These are phyloP conservation scores for Nomada lathburiana DNA, from an alignment of 2,888 invertebrate species.

Conservation along the genomic window DNA sequence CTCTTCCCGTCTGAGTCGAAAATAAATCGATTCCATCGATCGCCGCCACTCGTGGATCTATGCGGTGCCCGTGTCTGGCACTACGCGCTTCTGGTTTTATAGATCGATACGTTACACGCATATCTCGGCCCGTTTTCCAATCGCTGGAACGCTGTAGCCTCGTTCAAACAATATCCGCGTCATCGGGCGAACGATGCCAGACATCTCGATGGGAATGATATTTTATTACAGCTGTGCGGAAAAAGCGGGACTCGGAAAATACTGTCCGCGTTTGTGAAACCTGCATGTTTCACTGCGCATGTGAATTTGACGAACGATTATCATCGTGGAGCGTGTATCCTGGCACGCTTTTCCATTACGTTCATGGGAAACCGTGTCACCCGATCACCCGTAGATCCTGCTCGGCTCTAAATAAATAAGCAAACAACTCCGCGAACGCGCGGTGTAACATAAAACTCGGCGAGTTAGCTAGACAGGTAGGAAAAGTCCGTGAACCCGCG, in stretches of 20 bases:
- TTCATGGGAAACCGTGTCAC: background rate
- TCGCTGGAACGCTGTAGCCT: conserved; percentile 12
- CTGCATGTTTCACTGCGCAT: background rate
- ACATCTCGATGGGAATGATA: conserved; percentile 17
- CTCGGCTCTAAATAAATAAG: background rate
- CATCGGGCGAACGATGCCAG: background rate
- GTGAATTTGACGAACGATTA: conserved; percentile 2
- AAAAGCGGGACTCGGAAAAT: background rate
- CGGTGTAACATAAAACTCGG: background rate
- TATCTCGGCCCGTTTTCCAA: conserved; percentile 17
- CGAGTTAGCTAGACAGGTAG: conserved; percentile 21
- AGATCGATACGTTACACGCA: conserved; percentile 6
- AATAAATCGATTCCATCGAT: conserved; percentile 40
- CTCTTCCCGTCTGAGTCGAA: conserved; percentile 10
- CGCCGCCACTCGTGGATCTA: background rate
- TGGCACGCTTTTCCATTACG: background rate
- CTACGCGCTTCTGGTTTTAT: background rate
- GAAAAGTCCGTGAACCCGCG: conserved; percentile 45
- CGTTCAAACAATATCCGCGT: conserved; percentile 11
- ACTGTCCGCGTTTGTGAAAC: background rate
- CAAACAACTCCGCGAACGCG: background rate
- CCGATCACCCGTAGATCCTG: conserved; percentile 8
- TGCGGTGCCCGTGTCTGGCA: background rate
- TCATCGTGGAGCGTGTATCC: background rate
- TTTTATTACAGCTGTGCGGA: conserved; percentile 8